Percentiles rank a stretch among this genome's conserved stretches.
Evolutionary conservation across 1,140 invertebrate species (phyloP).

Genomic region (Conus betulinus): DNA sequence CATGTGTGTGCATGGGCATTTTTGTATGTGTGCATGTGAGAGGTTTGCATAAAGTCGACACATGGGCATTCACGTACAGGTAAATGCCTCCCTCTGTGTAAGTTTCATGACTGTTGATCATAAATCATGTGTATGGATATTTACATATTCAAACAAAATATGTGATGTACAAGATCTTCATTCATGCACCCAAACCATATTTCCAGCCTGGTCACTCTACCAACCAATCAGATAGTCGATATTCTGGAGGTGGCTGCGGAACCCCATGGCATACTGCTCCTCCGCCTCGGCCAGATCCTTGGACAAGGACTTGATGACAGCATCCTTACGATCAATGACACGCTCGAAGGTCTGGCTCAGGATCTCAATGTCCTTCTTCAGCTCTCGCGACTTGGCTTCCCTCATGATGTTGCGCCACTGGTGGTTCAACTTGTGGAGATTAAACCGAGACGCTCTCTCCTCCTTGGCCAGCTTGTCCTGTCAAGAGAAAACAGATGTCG

Average conservation of each 20-base stretch:
- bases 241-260: slow-evolving; percentile 75
- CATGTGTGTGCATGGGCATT: too few relatives aligned
- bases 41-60: too few relatives aligned
- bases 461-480: slow-evolving; percentile 76
- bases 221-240: slow-evolving; percentile 73
- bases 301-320: slow-evolving; percentile 73
- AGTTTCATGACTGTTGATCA: too few relatives aligned
- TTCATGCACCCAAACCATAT: too few relatives aligned
- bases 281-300: slow-evolving; percentile 76
- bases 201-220: not conserved
- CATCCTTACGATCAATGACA: slow-evolving; percentile 76
- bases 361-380: slow-evolving; percentile 89
- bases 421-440: slow-evolving; percentile 75
- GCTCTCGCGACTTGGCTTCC: slow-evolving; percentile 83
- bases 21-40: too few relatives aligned
- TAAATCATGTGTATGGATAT: too few relatives aligned
- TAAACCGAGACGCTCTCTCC: slow-evolving; percentile 73
- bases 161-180: too few relatives aligned
- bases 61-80: too few relatives aligned
- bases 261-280: slow-evolving; percentile 75
- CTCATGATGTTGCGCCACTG: slow-evolving; percentile 77
- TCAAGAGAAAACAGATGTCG: not conserved
- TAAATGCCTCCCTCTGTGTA: too few relatives aligned
- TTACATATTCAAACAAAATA: too few relatives aligned
- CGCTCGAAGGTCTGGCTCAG: slow-evolving; percentile 77